Conservation (phyloP, 2,113 vertebrate genomes). For the Barnardius zonarius region DNA sequence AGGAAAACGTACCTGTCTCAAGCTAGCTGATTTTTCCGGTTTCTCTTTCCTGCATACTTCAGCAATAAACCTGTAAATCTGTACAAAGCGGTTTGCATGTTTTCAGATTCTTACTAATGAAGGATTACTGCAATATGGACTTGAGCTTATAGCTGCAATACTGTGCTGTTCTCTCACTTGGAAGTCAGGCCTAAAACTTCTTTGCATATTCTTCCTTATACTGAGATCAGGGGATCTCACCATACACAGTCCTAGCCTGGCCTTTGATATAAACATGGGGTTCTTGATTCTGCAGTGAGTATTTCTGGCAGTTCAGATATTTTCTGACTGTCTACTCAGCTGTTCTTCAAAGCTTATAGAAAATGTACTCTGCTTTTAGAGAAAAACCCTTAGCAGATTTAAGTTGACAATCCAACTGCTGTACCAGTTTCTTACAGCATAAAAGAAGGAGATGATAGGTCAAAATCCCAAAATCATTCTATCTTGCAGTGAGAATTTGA, state of each 20-base stretch:
- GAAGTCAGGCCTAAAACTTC: background rate
- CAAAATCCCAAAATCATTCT: background rate
- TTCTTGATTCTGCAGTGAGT: background rate
- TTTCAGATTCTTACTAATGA: background rate
- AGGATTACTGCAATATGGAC: background rate
- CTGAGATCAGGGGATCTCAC: background rate
- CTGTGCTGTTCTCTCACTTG: background rate
- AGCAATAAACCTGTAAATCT: background rate
- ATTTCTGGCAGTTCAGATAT: background rate
- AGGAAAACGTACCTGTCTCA: background rate
- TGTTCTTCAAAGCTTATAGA: background rate
- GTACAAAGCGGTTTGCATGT: fast-evolving
- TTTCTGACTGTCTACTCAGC: background rate
- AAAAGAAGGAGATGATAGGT: background rate
- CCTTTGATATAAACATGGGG: background rate
- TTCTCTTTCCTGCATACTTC: background rate
- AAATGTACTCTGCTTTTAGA: background rate
- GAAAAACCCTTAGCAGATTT: background rate
- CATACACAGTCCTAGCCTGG: background rate
- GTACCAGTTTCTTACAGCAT: background rate
- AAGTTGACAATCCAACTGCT: background rate
- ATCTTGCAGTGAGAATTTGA: background rate
- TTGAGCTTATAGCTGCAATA: background rate
- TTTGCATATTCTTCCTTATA: background rate
- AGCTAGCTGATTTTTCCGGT: background rate